phyloP scores from a whole-genome alignment of 2,888 invertebrate species.

The Sphaeridia pumilis region DNA sequence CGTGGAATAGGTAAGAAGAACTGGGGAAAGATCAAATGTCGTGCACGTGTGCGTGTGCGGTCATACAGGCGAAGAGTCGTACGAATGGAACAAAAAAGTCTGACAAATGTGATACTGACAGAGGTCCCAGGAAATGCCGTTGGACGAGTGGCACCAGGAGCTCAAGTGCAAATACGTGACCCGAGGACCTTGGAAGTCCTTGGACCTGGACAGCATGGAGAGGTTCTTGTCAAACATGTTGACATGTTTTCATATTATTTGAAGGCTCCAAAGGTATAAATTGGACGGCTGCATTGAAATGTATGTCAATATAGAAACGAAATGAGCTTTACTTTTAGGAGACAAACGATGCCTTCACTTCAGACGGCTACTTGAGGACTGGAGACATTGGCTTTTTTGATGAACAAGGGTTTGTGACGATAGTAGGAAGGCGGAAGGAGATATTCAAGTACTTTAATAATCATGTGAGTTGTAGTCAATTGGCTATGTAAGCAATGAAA shows the following conservation, averaged over 20 bases:
- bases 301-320: not conserved
- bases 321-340: constrained; percentile 16
- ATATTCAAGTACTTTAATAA: constrained; percentile 31
- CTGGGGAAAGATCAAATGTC: not conserved
- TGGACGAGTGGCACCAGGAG: constrained; percentile 14
- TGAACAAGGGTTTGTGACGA: constrained; percentile 23
- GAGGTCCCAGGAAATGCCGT: not conserved
- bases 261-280: constrained; percentile 22
- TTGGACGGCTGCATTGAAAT: not conserved
- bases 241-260: constrained; percentile 21
- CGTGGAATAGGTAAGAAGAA: not conserved
- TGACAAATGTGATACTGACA: not conserved
- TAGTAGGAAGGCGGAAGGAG: constrained; percentile 31
- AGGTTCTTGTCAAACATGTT: constrained; percentile 40
- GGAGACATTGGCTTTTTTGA: constrained; percentile 33
- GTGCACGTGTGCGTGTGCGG: too few relatives aligned
- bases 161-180: constrained; percentile 38
- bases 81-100: not conserved
- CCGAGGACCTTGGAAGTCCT: constrained; percentile 34
- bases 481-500: too few relatives aligned
- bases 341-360: constrained; percentile 21
- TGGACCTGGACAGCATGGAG: constrained; percentile 41
- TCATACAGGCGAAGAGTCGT: not conserved
- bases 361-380: constrained; percentile 28
- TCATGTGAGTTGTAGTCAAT: constrained; percentile 29